Base-by-base conservation (phyloP, 2,888 invertebrate species). In the Lissocephala sabroskyi region DNA sequence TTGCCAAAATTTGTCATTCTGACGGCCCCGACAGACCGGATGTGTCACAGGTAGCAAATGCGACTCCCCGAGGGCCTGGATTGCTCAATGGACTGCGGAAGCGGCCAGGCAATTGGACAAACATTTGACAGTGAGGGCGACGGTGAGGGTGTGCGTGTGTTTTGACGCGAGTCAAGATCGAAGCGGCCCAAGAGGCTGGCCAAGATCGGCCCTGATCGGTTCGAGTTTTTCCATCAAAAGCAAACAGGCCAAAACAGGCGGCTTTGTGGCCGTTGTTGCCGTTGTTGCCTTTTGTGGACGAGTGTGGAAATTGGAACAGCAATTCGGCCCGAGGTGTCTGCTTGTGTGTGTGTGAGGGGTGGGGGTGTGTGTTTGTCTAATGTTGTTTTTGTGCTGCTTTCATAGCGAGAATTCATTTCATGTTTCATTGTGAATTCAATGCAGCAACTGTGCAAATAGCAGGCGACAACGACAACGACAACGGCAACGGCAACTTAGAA, bases 381-480 rank as follows among this genome's bases (percentile, higher is more conserved):
- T 71, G 65, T 51, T 44, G 42, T 48, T 42, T 47, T 44, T 63
- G 58, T 70, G 50, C 49, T 55, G 55, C 41, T 56, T 53, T n/a
- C n/a, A n/a, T n/a, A n/a, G 52, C 37, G 26, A 17, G 40, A 61
- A 59, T 59, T 58, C n/a, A n/a, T n/a, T 64, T 62, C 56, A 59
- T 61, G 33, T 33, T 19, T 42, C 32, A 42, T 32, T 23, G 23
- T 23, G 3, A 23, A 19, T 18, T 45, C 62, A 76, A 76, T 71
- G 65, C 68, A 67, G 62, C 75, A 75, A 76, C 75, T 75, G 75
- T 70, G 67, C 74, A 75, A 75, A 75, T 73, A 75, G 75, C 73
- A 71, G 73, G 55, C 68, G 70, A 70, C 68, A 74, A 57, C 64
- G 41, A 39, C 43, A 16, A 43, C 50, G 44, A 17, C 47, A 41